Evolutionary conservation across 2,113 vertebrate genomes (phyloP).

Genomic region (Ceuthmochares aereus): DNA sequence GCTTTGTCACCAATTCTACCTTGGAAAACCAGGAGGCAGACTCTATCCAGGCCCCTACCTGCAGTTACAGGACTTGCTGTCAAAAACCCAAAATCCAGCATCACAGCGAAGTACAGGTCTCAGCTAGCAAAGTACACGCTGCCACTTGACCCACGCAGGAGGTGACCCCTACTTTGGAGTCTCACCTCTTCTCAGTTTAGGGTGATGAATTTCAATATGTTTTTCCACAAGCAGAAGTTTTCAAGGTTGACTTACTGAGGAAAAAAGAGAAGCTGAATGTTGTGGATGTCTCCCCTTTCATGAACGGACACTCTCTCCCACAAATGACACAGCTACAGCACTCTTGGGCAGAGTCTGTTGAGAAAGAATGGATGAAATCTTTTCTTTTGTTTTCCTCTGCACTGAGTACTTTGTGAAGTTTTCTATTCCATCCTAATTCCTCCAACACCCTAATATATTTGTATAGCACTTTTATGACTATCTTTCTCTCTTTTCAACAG

Average conservation of each 20-base stretch:
- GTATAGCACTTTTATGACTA: not conserved
- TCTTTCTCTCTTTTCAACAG: not conserved
- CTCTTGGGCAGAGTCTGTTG: fast-evolving
- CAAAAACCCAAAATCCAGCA: not conserved
- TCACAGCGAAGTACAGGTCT: fast-evolving
- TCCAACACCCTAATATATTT: not conserved
- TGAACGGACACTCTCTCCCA: not conserved
- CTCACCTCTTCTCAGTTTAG: not conserved
- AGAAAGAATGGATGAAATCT: not conserved
- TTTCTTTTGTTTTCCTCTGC: not conserved
- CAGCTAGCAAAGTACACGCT: not conserved
- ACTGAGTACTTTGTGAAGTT: not conserved
- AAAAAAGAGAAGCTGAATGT: not conserved
- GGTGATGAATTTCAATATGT: not conserved
- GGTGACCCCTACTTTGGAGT: not conserved
- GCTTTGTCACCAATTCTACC: not conserved
- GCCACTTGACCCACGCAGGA: not conserved
- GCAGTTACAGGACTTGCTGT: not conserved
- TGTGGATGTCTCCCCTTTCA: not conserved
- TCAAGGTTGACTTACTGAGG: not conserved
- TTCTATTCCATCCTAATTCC: not conserved
- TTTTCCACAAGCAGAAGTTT: not conserved
- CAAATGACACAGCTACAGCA: not conserved
- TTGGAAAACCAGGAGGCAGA: not conserved
- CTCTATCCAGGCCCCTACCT: not conserved